Base-by-base conservation (phyloP, 2,888 invertebrate species). In the Leucophenga maculata region DNA sequence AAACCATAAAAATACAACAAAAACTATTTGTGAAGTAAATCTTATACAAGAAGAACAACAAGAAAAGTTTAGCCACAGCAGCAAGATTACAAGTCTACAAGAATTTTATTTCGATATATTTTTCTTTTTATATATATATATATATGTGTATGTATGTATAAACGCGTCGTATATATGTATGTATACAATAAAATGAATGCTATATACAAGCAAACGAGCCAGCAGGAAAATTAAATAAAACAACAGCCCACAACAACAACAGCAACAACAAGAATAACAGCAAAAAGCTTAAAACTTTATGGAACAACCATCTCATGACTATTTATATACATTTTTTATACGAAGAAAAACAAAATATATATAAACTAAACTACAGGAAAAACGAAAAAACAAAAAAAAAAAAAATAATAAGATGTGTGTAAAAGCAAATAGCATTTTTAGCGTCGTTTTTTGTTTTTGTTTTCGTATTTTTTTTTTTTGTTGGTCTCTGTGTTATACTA, bases 281-380 rank as follows among this genome's bases (percentile, higher is more conserved):
- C 14, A 50, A 50, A n/a, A 50, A 50, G 50, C 50, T n/a, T 50
- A 50, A 26, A 50, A 50, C 22, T 20, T 32, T 18, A 32, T 32
- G 39, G 39, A 60, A 60, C 39, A 60, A 60, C 26, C 60, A 60
- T 22, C 60, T 44, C 44, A 60, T 60, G 60, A 60, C 60, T 60
- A 60, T 67, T 64, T 31, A 39, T n/a, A 46, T 44, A 50, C 48
- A 69, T 74, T 71, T 71, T 72, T 69, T 65, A 70, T 72, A 75
- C 74, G 46, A 67, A 73, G 65, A 68, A 50, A 66, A 69, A 46
- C 59, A 55, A 55, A 55, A 71, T 78, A 74, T 72, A 76, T 78
- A 80, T 80, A 78, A n/a, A 78, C 74, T 77, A 78, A 78, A 75
- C 73, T 32, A 77, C 50, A 16, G 26, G 9, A 26, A 55, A 60